Evolutionary conservation across 2,888 invertebrate species (phyloP), one percentile per base, ranked within the genome.

Genomic region (Rhingia campestris): DNA sequence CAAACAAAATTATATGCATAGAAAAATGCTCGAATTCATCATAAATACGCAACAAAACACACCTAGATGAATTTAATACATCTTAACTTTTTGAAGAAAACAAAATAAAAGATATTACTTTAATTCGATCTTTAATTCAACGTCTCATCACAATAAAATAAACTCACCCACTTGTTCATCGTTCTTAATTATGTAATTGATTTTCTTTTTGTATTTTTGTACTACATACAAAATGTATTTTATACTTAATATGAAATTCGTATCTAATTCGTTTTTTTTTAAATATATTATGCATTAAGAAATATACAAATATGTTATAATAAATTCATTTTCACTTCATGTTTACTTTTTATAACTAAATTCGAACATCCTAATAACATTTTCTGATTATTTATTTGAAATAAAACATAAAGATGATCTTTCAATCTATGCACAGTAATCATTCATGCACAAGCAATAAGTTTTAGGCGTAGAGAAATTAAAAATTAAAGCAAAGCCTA

Each of bases 281-380:
- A 54, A n/a, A 9, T 39, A 58, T 69, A 47, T 39, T 70, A 79
- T 69, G 76, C 67, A 73, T 82, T 82, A 67, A 69, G 79, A 79
- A 82, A 82, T 82, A 77, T 82, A 82, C 82, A 82, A 82, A 82
- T 67, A 64, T 49, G 63, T 73, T 72, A 67, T 39, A 66, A 66
- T 72, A 54, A 76, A 66, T 61, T 53, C 64, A 66, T 64, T 37
- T 51, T 39, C 33, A 6, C 7, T 73, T 41, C 33, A 54, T 5
- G 39, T 61, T 49, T 45, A 22, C 7, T 32, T 54, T 14, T 54
- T 30, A 45, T 39, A 73, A 66, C 51, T 59, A 67, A 53, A 69
- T 49, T 77, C 47, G 61, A 77, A 77, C 66, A 72, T 61, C 61
- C 45, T 70, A 70, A 64, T 72, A 72, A 73, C 66, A 61, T 14